Conservation (phyloP, 2,113 vertebrate genomes). For the Gallinago media region DNA sequence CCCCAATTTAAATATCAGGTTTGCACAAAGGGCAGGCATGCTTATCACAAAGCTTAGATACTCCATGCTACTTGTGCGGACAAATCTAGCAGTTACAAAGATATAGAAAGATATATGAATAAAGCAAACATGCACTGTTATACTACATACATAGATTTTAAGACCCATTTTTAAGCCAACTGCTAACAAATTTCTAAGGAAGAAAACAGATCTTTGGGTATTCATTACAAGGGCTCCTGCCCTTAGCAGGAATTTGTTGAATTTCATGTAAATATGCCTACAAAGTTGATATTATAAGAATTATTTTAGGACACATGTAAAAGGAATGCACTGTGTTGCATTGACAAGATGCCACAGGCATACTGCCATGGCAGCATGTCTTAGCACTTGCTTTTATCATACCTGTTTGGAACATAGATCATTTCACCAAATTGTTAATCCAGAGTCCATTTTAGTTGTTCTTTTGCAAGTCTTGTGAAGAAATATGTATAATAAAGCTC, state of each 20-base stretch:
- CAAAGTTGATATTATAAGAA: neutral
- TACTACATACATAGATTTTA: neutral
- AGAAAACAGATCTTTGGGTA: neutral
- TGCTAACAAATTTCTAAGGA: neutral
- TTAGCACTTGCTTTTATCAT: neutral
- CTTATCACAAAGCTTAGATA: neutral
- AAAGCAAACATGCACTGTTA: neutral
- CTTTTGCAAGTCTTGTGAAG: neutral
- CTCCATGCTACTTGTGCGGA: neutral
- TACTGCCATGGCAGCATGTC: neutral
- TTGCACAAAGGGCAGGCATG: neutral
- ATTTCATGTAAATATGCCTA: neutral
- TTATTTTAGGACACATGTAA: neutral
- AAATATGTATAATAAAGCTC: neutral
- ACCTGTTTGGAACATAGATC: neutral
- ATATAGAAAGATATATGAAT: neutral
- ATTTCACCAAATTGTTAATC: neutral
- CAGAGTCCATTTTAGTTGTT: neutral
- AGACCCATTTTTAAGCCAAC: neutral
- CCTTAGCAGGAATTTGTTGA: neutral
- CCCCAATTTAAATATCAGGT: neutral
- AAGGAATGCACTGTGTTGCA: neutral
- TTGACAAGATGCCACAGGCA: fast-evolving
- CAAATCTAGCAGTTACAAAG: neutral
- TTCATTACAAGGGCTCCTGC: neutral